Evolutionary conservation across 2,797 vertebrate species (phyloP), one percentile per base, ranked within the genome.

Genomic region (Discoglossus pictus): DNA sequence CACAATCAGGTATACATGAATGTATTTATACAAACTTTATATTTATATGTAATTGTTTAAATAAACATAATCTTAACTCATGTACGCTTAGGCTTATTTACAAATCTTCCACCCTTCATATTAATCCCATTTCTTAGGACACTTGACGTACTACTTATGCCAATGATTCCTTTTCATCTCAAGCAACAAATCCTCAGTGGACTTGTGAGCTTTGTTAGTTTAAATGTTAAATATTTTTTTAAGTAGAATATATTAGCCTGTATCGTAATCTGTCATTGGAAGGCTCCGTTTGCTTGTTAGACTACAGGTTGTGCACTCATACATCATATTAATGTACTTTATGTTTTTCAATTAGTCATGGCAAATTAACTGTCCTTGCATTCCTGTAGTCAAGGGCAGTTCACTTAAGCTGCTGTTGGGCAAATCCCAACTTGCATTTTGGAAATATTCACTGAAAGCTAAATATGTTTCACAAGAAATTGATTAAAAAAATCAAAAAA

Each of bases 281-380:
- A 48, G 46, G 67, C 56, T 70, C 12, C 9, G 35, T 58, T 71
- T 71, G 35, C 61, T 59, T 64, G 52, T 64, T 71, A 64, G 25
- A 44, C 52, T 71, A 71, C 61, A 64, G 61, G 68, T 64, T 71
- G 53, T 31, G 61, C 31, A 46, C 72, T 79, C 81, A 79, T 76
- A 82, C 83, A 86, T 80, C 78, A 78, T 77, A 78, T 84, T 86
- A 86, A 85, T 83, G 76, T 76, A 79, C 77, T 82, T 78, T 78
- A 77, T 76, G 40, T 81, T 80, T 86, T 84, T 76, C 73, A 85
- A 82, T 87, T 88, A 88, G 83, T 88, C 77, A 85, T 11, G 46
- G 83, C 46, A 86, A 88, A 87, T 87, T 86, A 84, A 78, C 72
- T 79, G 76, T 79, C 81, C 80, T 87, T 80, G 47, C 44, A 40